These are phyloP conservation scores for Artibeus lituratus DNA, from an alignment of 2,797 vertebrate genomes.

Conservation along the genomic window DNA sequence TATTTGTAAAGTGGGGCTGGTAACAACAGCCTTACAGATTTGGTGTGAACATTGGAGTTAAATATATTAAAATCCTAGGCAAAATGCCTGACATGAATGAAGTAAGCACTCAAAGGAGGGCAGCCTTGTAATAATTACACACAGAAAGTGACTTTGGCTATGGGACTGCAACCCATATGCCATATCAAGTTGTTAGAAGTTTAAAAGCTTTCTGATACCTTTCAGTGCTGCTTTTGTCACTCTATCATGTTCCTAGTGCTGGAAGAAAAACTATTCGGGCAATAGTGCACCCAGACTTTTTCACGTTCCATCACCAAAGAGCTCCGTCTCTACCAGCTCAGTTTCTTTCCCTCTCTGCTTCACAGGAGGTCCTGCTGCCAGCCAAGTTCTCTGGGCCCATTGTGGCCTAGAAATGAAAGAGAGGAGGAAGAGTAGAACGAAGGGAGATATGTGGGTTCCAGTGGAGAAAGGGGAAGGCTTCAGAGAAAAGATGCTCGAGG, in stretches of 20 bases:
- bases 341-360: not conserved
- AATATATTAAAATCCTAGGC: not conserved
- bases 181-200: not conserved
- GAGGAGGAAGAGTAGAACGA: not conserved
- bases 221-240: not conserved
- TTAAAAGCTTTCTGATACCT: not conserved
- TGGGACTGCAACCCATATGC: not conserved
- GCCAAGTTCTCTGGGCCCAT: not conserved
- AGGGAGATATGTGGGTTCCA: not conserved
- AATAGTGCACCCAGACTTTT: not conserved
- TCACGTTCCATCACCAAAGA: not conserved
- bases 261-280: not conserved
- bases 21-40: not conserved
- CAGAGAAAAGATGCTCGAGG: not conserved
- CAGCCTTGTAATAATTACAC: not conserved
- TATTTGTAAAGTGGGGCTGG: not conserved
- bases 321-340: not conserved
- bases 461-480: not conserved
- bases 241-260: not conserved
- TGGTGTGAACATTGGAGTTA: not conserved
- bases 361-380: not conserved
- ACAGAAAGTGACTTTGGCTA: not conserved
- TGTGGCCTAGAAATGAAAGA: not conserved
- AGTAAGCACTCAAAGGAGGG: not conserved
- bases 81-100: not conserved